A percentile compares a stretch with the other conserved stretches of the same genome.
Conservation (phyloP, 2,888 invertebrate genomes). For the Andrena bucephala region DNA sequence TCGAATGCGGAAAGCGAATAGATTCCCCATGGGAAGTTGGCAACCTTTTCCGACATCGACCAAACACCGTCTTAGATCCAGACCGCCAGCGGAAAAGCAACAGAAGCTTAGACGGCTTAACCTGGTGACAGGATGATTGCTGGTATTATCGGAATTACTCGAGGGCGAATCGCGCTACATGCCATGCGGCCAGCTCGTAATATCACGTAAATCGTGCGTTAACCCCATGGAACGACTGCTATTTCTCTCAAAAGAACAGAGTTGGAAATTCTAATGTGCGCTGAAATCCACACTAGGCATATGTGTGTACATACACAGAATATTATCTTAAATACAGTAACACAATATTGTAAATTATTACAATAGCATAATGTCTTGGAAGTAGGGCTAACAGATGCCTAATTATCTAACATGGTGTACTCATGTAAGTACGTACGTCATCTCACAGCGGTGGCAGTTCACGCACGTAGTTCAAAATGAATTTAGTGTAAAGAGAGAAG, state of each 20-base stretch:
- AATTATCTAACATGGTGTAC: too few species aligned
- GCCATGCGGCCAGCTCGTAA: conserved; percentile 78
- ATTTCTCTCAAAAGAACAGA: conserved; percentile 41
- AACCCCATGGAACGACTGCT: conserved; percentile 35
- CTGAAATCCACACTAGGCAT: too few species aligned
- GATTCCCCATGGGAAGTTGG: conserved; percentile 81
- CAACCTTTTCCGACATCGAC: conserved; percentile 66
- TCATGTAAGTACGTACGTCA: too few species aligned
- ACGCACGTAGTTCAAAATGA: too few species aligned
- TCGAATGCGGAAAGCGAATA: conserved; percentile 77
- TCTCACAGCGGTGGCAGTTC: too few species aligned
- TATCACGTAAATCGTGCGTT: conserved; percentile 75
- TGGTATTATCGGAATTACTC: conserved; percentile 82
- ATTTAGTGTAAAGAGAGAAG: too few species aligned
- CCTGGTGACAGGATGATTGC: conserved; percentile 83
- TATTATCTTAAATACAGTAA: too few species aligned
- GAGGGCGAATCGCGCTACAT: conserved; percentile 77
- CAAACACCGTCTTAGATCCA: conserved; percentile 54
- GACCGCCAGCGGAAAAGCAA: conserved; percentile 74
- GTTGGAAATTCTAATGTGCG: conserved; percentile 19
- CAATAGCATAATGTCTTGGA: too few species aligned
- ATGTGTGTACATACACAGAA: too few species aligned
- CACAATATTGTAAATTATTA: too few species aligned
- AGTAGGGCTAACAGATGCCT: too few species aligned
- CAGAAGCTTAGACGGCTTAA: conserved; percentile 80